Evolutionary conservation across 2,113 vertebrate genomes (phyloP), one percentile per base, ranked within the genome.

Genomic region (Spilogale gracilis): DNA sequence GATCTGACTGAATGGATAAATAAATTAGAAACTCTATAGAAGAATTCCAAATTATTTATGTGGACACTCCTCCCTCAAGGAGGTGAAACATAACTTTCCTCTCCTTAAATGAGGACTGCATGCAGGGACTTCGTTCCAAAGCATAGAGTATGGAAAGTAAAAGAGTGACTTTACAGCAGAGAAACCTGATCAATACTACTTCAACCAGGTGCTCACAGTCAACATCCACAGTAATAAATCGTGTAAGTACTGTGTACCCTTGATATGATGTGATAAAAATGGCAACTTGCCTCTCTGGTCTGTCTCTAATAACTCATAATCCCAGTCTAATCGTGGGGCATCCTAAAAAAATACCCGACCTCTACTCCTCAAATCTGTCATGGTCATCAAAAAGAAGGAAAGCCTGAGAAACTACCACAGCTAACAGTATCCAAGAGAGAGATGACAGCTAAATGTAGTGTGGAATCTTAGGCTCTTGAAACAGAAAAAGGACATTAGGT

Each of bases 301-400:
- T 88, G 6, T 67, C 52, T 60, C 25, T 52, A 63, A 1, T 60
- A 94, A 90, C 25, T 27, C 17, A 12, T 67, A 92, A 83, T 90
- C 81, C 80, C n/a, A 94, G 11, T 87, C 60, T 76, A 71, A 76
- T 74, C 38, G 50, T 89, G 38, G 25, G 23, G 0, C 13, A 74
- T 80, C 74, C 50, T 96, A 60, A 18, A 94, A 94, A 67, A 94
- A 65, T 94, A 43, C n/a, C 21, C 94, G 38, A 93, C 38, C 3
- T 76, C 10, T 69, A 48, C 4, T 92, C 56, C 61, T 82, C 30
- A 80, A 54, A 85, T 43, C 56, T 67, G 48, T 71, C 38, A 54
- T 48, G 43, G 63, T 76, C 84, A 63, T 60, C 9, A 73, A 79
- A 95, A 95, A 67, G 67, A 78, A 91, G 38, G 48, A 23, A n/a